These are phyloP conservation scores for Saccostrea glomerata DNA, from an alignment of 1,140 invertebrate genomes.

Conservation along the genomic window DNA sequence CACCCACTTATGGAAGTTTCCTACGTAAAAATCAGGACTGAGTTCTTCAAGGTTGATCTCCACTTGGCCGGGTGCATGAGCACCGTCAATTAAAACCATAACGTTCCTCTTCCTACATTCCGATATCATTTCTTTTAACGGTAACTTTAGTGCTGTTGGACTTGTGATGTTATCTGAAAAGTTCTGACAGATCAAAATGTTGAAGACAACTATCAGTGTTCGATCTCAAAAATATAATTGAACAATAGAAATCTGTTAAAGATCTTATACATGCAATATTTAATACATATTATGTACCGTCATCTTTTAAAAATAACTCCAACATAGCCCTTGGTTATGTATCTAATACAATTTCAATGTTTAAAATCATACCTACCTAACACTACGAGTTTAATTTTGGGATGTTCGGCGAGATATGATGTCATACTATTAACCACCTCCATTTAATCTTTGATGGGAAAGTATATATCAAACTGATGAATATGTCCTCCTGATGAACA, in stretches of 20 bases:
- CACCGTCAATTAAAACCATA: conserved; percentile 68
- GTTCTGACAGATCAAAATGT: too few species aligned
- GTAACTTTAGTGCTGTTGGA: conserved; percentile 61
- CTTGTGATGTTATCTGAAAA: conserved; percentile 67
- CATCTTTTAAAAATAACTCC: not conserved
- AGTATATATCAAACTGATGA: conserved; percentile 56
- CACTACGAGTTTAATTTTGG: conserved; percentile 62
- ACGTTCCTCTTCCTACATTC: conserved; percentile 62
- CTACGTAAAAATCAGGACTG: conserved; percentile 66
- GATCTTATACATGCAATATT: not conserved
- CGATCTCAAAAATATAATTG: not conserved
- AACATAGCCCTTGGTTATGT: not conserved
- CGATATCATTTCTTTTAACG: conserved; percentile 58
- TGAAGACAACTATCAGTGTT: too few species aligned
- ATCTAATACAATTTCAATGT: not conserved
- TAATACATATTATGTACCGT: not conserved
- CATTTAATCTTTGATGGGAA: conserved; percentile 60
- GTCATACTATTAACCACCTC: conserved; percentile 63
- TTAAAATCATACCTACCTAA: conserved; percentile 57
- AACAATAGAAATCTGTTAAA: not conserved
- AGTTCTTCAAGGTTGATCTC: conserved; percentile 63
- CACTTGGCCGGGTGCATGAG: conserved; percentile 67
- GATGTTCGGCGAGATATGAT: conserved; percentile 58
- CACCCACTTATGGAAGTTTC: conserved; percentile 68
- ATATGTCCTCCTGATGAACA: conserved; percentile 55